Conservation (phyloP, 1,140 invertebrate species). For the Trichoplusia ni region DNA sequence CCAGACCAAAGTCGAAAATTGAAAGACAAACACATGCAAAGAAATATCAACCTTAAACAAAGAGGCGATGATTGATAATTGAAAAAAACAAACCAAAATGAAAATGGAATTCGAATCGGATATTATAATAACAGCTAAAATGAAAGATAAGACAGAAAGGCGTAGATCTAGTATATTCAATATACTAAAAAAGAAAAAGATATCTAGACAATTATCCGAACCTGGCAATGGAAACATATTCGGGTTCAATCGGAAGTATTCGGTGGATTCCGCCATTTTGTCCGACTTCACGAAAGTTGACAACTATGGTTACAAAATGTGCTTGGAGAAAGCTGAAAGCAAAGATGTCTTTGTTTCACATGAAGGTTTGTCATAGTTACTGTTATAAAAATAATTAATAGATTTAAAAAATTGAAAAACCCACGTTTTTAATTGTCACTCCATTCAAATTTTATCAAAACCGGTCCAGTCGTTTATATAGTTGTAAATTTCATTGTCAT, state of each 20-base stretch:
- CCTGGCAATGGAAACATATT: slow-evolving; percentile 36
- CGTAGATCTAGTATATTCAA: slow-evolving; percentile 68
- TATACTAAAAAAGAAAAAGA: slow-evolving; percentile 59
- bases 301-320: slow-evolving; percentile 27
- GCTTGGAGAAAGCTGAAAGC: slow-evolving; percentile 29
- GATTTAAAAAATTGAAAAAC: too few relatives aligned
- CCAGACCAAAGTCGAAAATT: neutral
- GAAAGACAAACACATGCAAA: neutral
- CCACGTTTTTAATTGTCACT: too few relatives aligned
- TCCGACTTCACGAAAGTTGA: slow-evolving; percentile 47
- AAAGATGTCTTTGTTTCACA: slow-evolving; percentile 33
- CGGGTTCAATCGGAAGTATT: slow-evolving; percentile 52
- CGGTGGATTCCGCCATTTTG: slow-evolving; percentile 64
- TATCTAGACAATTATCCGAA: slow-evolving; percentile 56
- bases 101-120: slow-evolving; percentile 52
- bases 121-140: slow-evolving; percentile 36
- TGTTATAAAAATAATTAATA: too few relatives aligned
- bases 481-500: too few relatives aligned
- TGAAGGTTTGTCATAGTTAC: slow-evolving; percentile 60
- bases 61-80: neutral
- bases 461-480: too few relatives aligned
- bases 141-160: slow-evolving; percentile 55
- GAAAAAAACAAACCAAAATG: neutral
- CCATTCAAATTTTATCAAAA: too few relatives aligned
- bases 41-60: neutral